These are phyloP conservation scores for Melanchra persicariae DNA, from an alignment of 2,888 invertebrate species.

Conservation along the genomic window DNA sequence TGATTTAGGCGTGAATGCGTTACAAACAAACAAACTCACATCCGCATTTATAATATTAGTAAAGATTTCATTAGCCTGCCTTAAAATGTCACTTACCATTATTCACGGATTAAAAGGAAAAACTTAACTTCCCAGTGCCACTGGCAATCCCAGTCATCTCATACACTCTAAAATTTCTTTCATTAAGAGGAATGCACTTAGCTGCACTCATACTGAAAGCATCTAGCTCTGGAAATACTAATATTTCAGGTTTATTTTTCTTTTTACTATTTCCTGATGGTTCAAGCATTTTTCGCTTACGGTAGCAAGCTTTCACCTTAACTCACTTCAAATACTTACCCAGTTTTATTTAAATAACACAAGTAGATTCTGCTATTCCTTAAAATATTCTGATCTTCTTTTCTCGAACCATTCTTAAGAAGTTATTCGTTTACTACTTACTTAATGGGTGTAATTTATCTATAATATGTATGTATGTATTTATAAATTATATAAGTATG, in stretches of 20 bases:
- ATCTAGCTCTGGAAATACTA: conserved; percentile 24
- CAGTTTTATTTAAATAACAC: background rate
- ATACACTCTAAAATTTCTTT: conserved; percentile 32
- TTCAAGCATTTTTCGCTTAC: conserved; percentile 11
- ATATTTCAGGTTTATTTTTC: conserved; percentile 47
- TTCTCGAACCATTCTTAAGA: background rate
- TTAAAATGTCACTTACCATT: too few species aligned
- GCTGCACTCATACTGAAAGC: conserved; percentile 34
- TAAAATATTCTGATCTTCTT: background rate
- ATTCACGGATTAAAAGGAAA: background rate
- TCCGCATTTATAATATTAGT: too few species aligned
- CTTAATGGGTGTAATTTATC: too few species aligned
- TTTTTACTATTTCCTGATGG: conserved; percentile 26
- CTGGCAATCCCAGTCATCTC: background rate
- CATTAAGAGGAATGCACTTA: conserved; percentile 42
- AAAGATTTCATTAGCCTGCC: too few species aligned
- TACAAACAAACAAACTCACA: too few species aligned
- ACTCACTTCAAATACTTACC: conserved; percentile 12
- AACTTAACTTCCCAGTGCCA: background rate
- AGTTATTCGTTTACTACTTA: too few species aligned
- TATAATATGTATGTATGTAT: too few species aligned
- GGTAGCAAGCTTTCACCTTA: background rate
- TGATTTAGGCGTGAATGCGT: too few species aligned
- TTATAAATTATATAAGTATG: too few species aligned
- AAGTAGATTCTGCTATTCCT: background rate